Evolutionary conservation across 2,113 vertebrate species (phyloP), one percentile per base, ranked within the genome.

Genomic region (Pseudonaja textilis): DNA sequence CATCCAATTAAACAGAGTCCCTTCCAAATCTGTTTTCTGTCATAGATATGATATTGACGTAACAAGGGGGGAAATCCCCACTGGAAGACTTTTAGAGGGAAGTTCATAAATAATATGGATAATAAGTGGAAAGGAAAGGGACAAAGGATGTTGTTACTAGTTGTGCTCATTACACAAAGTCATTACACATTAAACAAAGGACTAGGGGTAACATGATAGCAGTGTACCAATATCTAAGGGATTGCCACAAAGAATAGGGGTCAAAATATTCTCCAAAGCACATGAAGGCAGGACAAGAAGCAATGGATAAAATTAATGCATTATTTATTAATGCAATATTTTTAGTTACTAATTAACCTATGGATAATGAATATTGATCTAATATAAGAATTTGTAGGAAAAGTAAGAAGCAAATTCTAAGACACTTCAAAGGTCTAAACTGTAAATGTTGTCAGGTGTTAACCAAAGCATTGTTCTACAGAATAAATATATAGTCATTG

Each of bases 391-490:
- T 81, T 81, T 22, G 34, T 18, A 81, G 2, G 64, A 74, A 74
- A 69, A 94, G 92, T 94, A 93, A 94, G 94, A 92, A 95, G 91
- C 0, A 4, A 64, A 95, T 96, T 96, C 93, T 90, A 93, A 94
- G 94, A 69, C 93, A 95, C 7, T 93, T 92, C 94, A 88, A 45
- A 22, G 94, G 93, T 85, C 95, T 95, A 96, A 96, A 93, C 91
- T 95, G 47, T 0, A 93, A 94, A 90, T 96, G 94, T 91, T 90
- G 93, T 89, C 95, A 93, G 89, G 64, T 95, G 96, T 93, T 95
- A 96, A 96, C 92, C 94, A 90, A 92, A 91, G 96, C 25, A 14
- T 39, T 88, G 88, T 93, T 94, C 93, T 86, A 0, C 92, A 94
- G 94, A 89, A 93, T 95, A 95, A 93, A 42, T 88, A 39, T 87